Base-by-base conservation (phyloP, 2,888 invertebrate genomes). In the Phengaris alcon region DNA sequence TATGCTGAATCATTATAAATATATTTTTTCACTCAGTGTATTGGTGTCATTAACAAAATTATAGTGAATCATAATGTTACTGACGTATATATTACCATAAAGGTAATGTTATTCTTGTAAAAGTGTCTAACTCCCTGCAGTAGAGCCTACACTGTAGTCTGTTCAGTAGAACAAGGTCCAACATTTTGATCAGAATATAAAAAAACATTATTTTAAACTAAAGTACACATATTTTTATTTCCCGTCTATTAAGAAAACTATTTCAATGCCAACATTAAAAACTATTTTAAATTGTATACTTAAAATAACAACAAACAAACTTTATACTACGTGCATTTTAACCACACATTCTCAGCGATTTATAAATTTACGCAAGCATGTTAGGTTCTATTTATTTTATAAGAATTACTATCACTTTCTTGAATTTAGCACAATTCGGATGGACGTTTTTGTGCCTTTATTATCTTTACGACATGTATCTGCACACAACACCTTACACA, bases 1-100 rank as follows among this genome's bases (percentile, higher is more conserved):
- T 69, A 8, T 48, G 46, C 69, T 48, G 69, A 69, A 69, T 69
- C 46, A 48, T 64, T 44, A 64, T 64, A 64, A 64, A 44, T 22
- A 35, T 22, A 35, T 22, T 64, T 64, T 64, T 64, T 64, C 35
- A 64, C 64, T 35, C 12, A 44, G 10, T 22, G 12, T 44, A 35
- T 64, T 64, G 12, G 64, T 64, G 35, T 64, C 64, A 64, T 64
- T 64, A 64, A 64, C 7, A 12, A 35, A 44, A 35, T 35, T 35
- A 35, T 35, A 3, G 35, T 35, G 35, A 35, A 35, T 3, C 3
- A 35, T 44, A 13, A 44, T 44, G 15, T 59, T 22, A 59, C 4
- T 59, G 22, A 59, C 59, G 1, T 22, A 22, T 22, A 22, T 22
- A 22, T 22, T 22, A 59, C 59, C 9, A 59, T 59, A 59, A 57